phyloP scores from a whole-genome alignment of 1,140 invertebrate species.

The Leptoteleia sp. region DNA sequence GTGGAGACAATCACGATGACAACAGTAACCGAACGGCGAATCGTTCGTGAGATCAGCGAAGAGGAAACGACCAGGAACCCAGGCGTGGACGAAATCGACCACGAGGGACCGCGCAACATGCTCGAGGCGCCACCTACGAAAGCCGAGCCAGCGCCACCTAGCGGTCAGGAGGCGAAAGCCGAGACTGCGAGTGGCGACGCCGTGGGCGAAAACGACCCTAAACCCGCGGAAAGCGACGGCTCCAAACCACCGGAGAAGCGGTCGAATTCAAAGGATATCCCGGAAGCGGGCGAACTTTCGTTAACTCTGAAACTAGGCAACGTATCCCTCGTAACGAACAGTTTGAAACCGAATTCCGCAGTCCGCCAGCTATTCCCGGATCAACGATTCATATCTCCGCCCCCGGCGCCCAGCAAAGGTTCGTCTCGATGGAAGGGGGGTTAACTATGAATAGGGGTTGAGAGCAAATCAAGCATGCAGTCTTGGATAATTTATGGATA shows the following conservation, averaged over 20 bases:
- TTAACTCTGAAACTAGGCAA: constrained; percentile 84
- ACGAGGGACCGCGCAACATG: constrained; percentile 47
- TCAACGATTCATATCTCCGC: constrained; percentile 82
- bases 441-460: constrained; percentile 20
- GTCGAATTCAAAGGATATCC: constrained; percentile 62
- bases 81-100: constrained; percentile 60
- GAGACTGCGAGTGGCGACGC: constrained; percentile 10
- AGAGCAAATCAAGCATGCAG: neutral
- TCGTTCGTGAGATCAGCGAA: constrained; percentile 82
- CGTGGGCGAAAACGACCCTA: constrained; percentile 10
- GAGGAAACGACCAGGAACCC: constrained; percentile 65
- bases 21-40: constrained; percentile 85
- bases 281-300: constrained; percentile 81
- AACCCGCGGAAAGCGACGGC: constrained; percentile 31
- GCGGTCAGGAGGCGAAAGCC: neutral
- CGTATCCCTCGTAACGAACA: constrained; percentile 83
- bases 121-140: constrained; percentile 49
- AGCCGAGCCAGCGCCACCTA: neutral
- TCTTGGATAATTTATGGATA: constrained; percentile 2
- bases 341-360: constrained; percentile 86
- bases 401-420: constrained; percentile 80
- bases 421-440: constrained; percentile 15
- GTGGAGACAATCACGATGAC: constrained; percentile 87
- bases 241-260: constrained; percentile 39
- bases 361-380: constrained; percentile 87